A percentile compares a stretch with the other conserved stretches of the same genome.
Conservation (phyloP, 2,113 vertebrate genomes). For the Xenopus laevis region DNA sequence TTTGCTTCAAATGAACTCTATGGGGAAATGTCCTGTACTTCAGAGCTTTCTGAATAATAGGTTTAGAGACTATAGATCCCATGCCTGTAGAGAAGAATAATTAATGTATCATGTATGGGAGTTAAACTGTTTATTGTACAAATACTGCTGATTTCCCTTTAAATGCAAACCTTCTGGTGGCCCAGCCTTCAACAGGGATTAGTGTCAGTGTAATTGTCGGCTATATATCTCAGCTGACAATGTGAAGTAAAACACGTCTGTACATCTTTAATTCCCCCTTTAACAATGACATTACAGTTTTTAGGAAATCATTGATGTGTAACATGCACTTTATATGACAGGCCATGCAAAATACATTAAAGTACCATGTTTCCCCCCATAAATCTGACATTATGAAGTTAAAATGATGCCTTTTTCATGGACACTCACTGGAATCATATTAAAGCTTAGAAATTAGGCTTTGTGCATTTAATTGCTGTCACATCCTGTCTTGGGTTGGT, state of each 20-base stretch:
- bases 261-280: conserved; percentile 30
- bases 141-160: conserved; percentile 52
- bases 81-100: too few species aligned
- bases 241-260: conserved; percentile 47
- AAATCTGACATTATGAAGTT: conserved; percentile 56
- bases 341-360: conserved; percentile 59
- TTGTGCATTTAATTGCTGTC: conserved; percentile 68
- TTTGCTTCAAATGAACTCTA: too few species aligned
- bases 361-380: conserved; percentile 57
- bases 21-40: too few species aligned
- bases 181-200: conserved; percentile 51
- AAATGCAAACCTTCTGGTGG: conserved; percentile 54
- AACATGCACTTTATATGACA: conserved; percentile 54
- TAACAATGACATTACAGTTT: conserved; percentile 52
- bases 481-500: conserved; percentile 64
- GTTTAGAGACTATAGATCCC: too few species aligned
- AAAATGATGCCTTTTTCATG: conserved; percentile 61
- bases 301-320: conserved; percentile 47
- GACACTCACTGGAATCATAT: conserved; percentile 59
- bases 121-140: conserved; percentile 40
- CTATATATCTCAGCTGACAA: conserved; percentile 49
- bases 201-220: conserved; percentile 35
- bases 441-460: conserved; percentile 68
- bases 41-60: too few species aligned
- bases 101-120: too few species aligned